A percentile compares a stretch with the other conserved stretches of the same genome.
Conservation (phyloP, 2,113 vertebrate genomes). For the Suncus etruscus region DNA sequence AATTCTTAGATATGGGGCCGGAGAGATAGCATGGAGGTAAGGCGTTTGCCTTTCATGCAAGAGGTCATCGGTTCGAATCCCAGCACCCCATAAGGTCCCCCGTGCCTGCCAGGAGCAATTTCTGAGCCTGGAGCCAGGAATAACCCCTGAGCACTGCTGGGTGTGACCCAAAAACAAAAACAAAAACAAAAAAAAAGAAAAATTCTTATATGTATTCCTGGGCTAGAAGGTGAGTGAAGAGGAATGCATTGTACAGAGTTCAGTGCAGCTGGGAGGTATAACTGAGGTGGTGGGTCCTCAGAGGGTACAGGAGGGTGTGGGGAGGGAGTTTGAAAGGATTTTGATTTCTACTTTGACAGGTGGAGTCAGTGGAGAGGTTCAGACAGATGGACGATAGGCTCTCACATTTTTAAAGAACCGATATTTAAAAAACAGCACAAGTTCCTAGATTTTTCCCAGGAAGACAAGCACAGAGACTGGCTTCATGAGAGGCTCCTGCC, state of each 20-base stretch:
- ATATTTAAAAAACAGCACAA: slow-evolving; percentile 6
- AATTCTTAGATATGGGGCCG: too few species aligned
- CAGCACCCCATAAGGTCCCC: too few species aligned
- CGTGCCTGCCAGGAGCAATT: too few species aligned
- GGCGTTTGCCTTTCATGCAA: too few species aligned
- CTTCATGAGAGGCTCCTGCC: neutral
- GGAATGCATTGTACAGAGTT: neutral
- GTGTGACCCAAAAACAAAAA: too few species aligned
- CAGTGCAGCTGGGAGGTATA: neutral
- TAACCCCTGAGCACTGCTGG: too few species aligned
- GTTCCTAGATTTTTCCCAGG: neutral
- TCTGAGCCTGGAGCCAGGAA: too few species aligned
- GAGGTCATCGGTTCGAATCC: too few species aligned
- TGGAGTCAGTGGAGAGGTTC: neutral
- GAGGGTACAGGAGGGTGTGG: neutral
- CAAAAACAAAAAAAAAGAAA: too few species aligned
- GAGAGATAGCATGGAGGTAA: too few species aligned
- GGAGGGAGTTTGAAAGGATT: neutral
- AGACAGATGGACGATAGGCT: neutral
- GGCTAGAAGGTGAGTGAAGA: neutral
- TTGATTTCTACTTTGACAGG: neutral
- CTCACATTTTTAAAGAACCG: neutral
- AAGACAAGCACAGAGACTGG: neutral
- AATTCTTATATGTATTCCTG: neutral
- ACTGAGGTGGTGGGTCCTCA: neutral